Conservation (phyloP, 2,113 vertebrate species). For the Ahaetulla prasina region DNA sequence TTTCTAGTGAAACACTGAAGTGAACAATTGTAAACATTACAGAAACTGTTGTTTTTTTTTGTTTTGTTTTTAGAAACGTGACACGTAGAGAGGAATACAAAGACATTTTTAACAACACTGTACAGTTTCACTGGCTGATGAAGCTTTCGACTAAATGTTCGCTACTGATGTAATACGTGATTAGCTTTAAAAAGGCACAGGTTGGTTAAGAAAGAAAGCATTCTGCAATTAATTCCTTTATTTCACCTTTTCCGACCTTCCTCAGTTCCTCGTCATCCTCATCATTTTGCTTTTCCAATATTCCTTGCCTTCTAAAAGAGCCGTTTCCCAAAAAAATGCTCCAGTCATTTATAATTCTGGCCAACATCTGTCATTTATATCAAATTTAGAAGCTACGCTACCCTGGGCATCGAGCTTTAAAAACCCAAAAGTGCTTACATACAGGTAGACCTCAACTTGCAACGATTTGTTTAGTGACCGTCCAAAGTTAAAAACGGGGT, state of each 20-base stretch:
- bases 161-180: slow-evolving; percentile 71
- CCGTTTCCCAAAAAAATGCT: slow-evolving; percentile 6
- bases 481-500: not conserved
- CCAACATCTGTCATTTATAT: not conserved
- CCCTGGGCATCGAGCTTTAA: not conserved
- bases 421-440: not conserved
- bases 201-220: slow-evolving; percentile 80
- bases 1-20: slow-evolving; percentile 59
- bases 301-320: slow-evolving; percentile 29
- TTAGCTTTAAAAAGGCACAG: slow-evolving; percentile 86
- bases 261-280: not conserved
- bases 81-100: not conserved
- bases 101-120: slow-evolving; percentile 73
- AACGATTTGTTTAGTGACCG: not conserved
- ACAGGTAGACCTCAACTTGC: not conserved
- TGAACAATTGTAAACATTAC: slow-evolving; percentile 66
- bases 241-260: not conserved
- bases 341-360: slow-evolving; percentile 31
- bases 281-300: slow-evolving; percentile 29
- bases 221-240: slow-evolving; percentile 39
- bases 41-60: slow-evolving; percentile 43
- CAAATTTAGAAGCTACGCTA: not conserved
- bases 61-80: slow-evolving; percentile 17
- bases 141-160: slow-evolving; percentile 66
- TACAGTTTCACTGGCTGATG: slow-evolving; percentile 72